These are phyloP conservation scores for Megalurothrips usitatus DNA, from an alignment of 2,888 invertebrate species.

Conservation along the genomic window DNA sequence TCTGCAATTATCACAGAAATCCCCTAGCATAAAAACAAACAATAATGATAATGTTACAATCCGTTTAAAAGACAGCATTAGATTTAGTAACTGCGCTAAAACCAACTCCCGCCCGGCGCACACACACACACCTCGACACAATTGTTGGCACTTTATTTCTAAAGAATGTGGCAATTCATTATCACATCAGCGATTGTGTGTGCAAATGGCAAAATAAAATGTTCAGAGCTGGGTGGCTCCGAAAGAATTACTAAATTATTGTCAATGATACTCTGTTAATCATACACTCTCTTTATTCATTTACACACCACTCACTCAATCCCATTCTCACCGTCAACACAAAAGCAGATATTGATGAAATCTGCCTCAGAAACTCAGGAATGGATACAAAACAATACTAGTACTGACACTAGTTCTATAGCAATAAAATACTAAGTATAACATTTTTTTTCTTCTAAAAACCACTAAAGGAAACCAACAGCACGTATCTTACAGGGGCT, in stretches of 20 bases:
- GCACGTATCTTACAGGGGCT: not conserved
- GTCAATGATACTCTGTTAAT: constrained; percentile 25
- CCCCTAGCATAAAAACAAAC: constrained; percentile 19
- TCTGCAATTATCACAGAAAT: constrained; percentile 23
- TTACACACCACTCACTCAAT: not conserved
- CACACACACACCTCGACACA: constrained; percentile 12
- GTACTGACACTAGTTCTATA: not conserved
- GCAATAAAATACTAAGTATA: not conserved
- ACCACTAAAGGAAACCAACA: not conserved
- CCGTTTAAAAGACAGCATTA: constrained; percentile 14
- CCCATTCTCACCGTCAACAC: not conserved
- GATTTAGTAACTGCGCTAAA: constrained; percentile 25
- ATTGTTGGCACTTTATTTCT: constrained; percentile 21
- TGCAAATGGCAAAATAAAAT: constrained; percentile 21
- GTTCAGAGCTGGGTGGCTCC: constrained; percentile 7
- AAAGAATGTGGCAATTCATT: constrained; percentile 22
- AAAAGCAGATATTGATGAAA: not conserved
- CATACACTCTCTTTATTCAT: not conserved
- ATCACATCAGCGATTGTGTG: constrained; percentile 21
- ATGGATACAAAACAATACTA: constrained; percentile 18
- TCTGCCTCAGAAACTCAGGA: not conserved
- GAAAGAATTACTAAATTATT: not conserved
- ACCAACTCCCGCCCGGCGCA: constrained; percentile 18
- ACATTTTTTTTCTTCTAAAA: not conserved
- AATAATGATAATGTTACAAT: constrained; percentile 27